These are phyloP conservation scores for Lasioglossum albipes DNA, from an alignment of 1,140 invertebrate species.

Conservation along the genomic window DNA sequence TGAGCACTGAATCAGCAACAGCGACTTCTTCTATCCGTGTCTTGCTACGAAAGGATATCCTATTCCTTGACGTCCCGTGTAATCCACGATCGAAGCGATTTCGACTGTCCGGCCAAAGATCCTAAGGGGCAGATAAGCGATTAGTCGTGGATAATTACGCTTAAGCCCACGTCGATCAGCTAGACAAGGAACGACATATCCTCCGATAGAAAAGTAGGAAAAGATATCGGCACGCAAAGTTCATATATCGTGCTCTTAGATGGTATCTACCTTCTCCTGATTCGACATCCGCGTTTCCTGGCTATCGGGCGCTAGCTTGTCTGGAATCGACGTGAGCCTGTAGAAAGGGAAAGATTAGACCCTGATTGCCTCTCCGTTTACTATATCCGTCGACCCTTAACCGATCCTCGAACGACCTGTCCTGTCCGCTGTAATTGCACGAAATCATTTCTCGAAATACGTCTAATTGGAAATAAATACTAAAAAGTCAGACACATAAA, in stretches of 20 bases:
- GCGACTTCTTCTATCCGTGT: no score
- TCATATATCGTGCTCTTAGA: conserved; percentile 10
- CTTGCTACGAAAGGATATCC: neutral
- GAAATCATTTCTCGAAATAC: neutral
- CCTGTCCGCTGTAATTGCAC: neutral
- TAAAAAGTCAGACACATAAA: no score
- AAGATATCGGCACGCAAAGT: neutral
- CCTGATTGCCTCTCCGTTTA: conserved; percentile 21
- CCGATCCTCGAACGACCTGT: conserved; percentile 1
- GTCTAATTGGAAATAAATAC: neutral
- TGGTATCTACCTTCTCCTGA: neutral
- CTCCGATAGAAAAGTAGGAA: conserved; percentile 3
- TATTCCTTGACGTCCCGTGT: neutral
- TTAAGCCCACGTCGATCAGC: conserved; percentile 12
- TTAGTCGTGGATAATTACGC: conserved; percentile 25
- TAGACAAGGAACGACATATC: neutral
- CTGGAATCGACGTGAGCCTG: conserved; percentile 9
- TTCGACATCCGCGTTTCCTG: conserved; percentile 13
- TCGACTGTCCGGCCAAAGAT: neutral
- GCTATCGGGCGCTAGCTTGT: neutral
- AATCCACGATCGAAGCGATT: neutral
- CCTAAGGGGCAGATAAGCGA: neutral
- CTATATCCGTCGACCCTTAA: neutral
- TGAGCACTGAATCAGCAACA: no score
- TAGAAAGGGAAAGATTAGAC: neutral